Percentiles rank a stretch among this genome's conserved stretches.
phyloP scores from a whole-genome alignment of 1,140 invertebrate species.

The Cryptotermes secundus region DNA sequence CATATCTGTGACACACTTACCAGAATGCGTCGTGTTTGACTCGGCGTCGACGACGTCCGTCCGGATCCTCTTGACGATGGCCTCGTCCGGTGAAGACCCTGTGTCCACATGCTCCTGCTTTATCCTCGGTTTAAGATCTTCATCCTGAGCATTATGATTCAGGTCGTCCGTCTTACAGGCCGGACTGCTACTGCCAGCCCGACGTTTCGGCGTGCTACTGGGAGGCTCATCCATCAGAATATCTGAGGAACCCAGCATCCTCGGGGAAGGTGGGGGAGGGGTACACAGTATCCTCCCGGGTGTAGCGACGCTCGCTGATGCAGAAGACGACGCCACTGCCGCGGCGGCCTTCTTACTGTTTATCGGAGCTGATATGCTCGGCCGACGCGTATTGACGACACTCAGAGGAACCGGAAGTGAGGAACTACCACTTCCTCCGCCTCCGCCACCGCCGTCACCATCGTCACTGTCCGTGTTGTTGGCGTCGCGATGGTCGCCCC shows the following conservation, averaged over 20 bases:
- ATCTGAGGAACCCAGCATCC: constrained; percentile 59
- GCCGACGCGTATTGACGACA: constrained; percentile 65
- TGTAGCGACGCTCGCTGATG: not conserved
- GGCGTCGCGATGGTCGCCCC: constrained; percentile 42
- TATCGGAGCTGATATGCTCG: constrained; percentile 76
- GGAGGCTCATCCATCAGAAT: constrained; percentile 53
- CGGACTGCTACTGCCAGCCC: constrained; percentile 39
- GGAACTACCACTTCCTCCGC: constrained; percentile 41
- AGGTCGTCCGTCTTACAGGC: not conserved
- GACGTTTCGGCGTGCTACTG: constrained; percentile 66
- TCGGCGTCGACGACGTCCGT: constrained; percentile 81
- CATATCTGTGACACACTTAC: constrained; percentile 67
- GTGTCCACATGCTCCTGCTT: constrained; percentile 68
- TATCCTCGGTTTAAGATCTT: constrained; percentile 69
- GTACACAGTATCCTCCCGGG: constrained; percentile 26
- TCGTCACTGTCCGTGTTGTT: constrained; percentile 43
- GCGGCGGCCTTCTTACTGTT: constrained; percentile 57
- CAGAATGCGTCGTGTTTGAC: constrained; percentile 84
- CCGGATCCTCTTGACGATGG: constrained; percentile 65
- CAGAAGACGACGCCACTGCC: constrained; percentile 30
- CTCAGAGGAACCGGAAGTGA: constrained; percentile 57
- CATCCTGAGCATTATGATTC: constrained; percentile 45
- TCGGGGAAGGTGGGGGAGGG: constrained; percentile 30
- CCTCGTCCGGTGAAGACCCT: constrained; percentile 57
- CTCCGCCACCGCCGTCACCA: constrained; percentile 42